phyloP scores from a whole-genome alignment of 2,797 vertebrate species.

The Myotis vivesi region DNA sequence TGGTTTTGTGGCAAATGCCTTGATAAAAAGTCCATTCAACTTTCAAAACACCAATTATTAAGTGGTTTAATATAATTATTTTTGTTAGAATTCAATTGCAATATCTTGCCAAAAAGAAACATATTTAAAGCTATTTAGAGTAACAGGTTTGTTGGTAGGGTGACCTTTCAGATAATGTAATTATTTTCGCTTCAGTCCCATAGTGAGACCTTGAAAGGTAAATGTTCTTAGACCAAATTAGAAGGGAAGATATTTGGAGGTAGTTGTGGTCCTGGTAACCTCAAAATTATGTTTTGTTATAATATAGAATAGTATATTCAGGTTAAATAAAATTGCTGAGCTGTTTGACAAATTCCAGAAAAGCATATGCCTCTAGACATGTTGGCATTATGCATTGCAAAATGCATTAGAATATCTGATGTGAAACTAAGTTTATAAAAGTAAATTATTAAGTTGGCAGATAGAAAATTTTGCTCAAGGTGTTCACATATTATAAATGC shows the following conservation, averaged over 20 bases:
- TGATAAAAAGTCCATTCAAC: background rate
- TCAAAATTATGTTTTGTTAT: background rate
- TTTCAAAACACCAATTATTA: constrained; percentile 14
- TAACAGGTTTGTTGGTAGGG: background rate
- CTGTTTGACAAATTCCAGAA: background rate
- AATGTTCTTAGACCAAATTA: background rate
- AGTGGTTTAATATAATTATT: background rate
- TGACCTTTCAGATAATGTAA: background rate
- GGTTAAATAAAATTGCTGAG: background rate
- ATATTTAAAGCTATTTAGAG: background rate
- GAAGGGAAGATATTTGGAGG: background rate
- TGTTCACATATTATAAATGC: constrained; percentile 55
- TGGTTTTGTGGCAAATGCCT: background rate
- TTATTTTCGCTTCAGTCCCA: background rate
- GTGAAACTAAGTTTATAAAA: constrained; percentile 45
- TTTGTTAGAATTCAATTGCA: background rate
- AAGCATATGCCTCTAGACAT: background rate
- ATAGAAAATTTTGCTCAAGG: constrained; percentile 31
- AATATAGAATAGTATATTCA: background rate
- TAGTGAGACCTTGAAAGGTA: background rate
- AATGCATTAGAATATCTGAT: constrained; percentile 8
- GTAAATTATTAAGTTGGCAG: constrained; percentile 25
- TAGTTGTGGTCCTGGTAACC: background rate
- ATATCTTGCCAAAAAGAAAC: background rate
- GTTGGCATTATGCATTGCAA: background rate